Evolutionary conservation across 2,113 vertebrate species (phyloP), one percentile per base, ranked within the genome.

Genomic region (Pseudois nayaur): DNA sequence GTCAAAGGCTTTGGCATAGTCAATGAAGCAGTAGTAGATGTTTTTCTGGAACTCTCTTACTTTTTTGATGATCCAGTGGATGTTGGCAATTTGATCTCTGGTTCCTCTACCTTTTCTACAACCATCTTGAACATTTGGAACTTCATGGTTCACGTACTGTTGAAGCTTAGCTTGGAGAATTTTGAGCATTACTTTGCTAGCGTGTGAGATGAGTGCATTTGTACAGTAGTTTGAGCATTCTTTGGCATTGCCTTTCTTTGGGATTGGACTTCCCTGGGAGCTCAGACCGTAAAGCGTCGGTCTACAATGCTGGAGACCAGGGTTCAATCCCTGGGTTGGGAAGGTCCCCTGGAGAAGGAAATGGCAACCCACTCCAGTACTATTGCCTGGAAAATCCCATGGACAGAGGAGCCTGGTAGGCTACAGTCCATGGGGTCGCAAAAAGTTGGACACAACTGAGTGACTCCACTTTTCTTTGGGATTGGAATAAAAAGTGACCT

Each of bases 241-340:
- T 67, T 67, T 36, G 17, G 8, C 64, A 67, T 67, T 67, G 64
- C 64, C 17, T 67, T 67, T 67, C 64, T 67, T 36, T 36, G 17
- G 17, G 33, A 67, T 3, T 36, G 8, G 31, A 64, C 31, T 8
- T 10, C 23, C 9, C 23, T 57, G 55, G 55, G 25, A 23, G 55
- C 55, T 57, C 23, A 57, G 23, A 57, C 1, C 25, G 55, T 23
- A 9, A 57, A 57, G 55, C 0, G 0, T 57, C 23, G 25, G 57
- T 27, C 57, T 59, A 11, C 57, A 59, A 59, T 59, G 57, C 23
- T 25, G 57, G 57, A 59, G 57, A 59, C 57, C 57, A 9, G 4
- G 1, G 57, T 11, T 59, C 1, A 0, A 59, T 27, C 23, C 23
- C 57, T 59, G 9, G 57, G 57, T 57, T 23, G 55, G 55, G 55